Percentiles rank a stretch among this genome's conserved stretches.
Evolutionary conservation across 1,140 invertebrate genomes (phyloP).

Genomic region (Laodelphax striatellus): DNA sequence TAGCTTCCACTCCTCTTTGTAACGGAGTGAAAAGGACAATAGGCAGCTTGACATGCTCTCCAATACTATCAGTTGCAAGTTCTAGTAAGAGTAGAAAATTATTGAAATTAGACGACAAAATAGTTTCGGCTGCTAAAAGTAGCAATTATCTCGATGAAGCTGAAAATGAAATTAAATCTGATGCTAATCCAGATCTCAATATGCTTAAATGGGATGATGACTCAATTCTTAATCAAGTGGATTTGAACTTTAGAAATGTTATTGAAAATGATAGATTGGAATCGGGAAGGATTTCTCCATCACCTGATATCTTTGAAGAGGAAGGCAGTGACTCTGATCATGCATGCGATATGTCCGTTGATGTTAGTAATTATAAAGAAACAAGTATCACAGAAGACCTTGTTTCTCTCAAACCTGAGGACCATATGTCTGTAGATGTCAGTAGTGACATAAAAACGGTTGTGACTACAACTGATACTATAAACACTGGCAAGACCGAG

Average conservation of each 20-base stretch:
- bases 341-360: slow-evolving; percentile 11
- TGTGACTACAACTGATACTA: not conserved
- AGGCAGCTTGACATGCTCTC: too few relatives aligned
- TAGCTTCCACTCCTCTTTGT: too few relatives aligned
- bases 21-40: too few relatives aligned
- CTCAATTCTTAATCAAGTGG: slow-evolving; percentile 1
- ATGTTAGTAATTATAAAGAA: slow-evolving; percentile 1
- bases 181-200: not conserved
- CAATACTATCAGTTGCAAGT: too few relatives aligned
- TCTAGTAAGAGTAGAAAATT: too few relatives aligned
- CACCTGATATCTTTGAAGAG: not conserved
- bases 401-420: not conserved
- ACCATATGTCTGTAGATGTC: not conserved
- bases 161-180: too few relatives aligned
- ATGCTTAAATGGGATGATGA: not conserved
- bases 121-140: too few relatives aligned
- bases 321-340: not conserved
- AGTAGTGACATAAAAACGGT: not conserved
- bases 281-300: not conserved
- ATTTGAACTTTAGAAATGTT: not conserved
- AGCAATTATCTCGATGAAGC: too few relatives aligned
- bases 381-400: not conserved
- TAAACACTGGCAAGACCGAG: not conserved
- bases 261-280: not conserved
- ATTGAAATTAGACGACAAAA: too few relatives aligned